Conservation (phyloP, 1,140 invertebrate genomes). For the Ctenoplectra terminalis region DNA sequence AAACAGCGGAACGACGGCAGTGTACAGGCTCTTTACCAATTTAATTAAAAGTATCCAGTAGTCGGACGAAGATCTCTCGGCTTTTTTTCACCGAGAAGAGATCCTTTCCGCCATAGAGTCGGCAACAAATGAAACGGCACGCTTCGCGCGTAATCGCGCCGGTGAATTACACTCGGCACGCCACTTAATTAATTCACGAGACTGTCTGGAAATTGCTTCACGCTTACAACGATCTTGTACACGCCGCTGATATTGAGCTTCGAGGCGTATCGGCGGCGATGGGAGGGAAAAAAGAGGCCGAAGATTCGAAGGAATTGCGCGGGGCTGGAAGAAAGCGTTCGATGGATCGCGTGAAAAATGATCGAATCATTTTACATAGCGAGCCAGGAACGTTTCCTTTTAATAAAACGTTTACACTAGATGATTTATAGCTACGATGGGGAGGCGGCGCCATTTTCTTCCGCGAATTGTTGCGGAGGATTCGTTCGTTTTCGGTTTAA, state of each 20-base stretch:
- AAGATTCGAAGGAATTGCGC: not conserved
- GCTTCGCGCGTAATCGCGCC: constrained; percentile 15
- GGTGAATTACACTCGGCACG: constrained; percentile 13
- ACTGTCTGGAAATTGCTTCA: constrained; percentile 7
- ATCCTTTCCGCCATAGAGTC: not conserved
- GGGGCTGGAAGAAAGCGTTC: too few relatives aligned
- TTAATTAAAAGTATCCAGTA: constrained; percentile 15
- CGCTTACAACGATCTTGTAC: not conserved
- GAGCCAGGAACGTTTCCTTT: not conserved
- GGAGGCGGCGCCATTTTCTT: not conserved
- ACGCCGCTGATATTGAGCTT: constrained; percentile 12
- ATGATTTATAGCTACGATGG: constrained; percentile 9
- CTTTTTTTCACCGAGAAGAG: not conserved
- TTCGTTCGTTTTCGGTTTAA: constrained; percentile 16
- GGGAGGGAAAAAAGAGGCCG: not conserved
- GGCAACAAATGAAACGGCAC: constrained; percentile 13
- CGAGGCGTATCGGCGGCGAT: not conserved
- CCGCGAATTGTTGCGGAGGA: not conserved
- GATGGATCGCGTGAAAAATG: constrained; percentile 12
- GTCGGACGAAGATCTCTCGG: not conserved
- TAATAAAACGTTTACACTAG: constrained; percentile 12
- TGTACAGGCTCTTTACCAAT: not conserved
- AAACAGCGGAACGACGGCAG: too few relatives aligned
- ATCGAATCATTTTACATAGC: constrained; percentile 19
- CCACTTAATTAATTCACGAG: constrained; percentile 29